Evolutionary conservation across 2,888 invertebrate species (phyloP).

Genomic region (Harpalus rubripes): DNA sequence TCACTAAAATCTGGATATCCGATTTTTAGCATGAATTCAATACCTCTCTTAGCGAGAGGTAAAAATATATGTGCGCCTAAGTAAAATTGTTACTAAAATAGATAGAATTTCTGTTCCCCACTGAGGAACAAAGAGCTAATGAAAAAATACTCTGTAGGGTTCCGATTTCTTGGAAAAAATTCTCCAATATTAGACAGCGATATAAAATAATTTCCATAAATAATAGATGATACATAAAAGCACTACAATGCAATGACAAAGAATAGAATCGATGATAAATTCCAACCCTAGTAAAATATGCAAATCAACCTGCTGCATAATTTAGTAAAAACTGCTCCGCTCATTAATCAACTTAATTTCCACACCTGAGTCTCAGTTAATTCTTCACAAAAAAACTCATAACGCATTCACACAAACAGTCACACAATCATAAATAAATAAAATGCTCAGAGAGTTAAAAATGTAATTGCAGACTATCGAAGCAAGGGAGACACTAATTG

Average conservation of each 20-base stretch:
- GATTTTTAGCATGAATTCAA: too few relatives aligned
- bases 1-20: too few relatives aligned
- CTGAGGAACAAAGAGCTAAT: too few relatives aligned
- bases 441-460: slow-evolving; percentile 51
- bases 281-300: slow-evolving; percentile 33
- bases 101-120: too few relatives aligned
- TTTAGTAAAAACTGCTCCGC: slow-evolving; percentile 18
- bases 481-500: slow-evolving; percentile 59
- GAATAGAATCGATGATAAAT: slow-evolving; percentile 32
- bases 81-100: too few relatives aligned
- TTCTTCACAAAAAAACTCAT: slow-evolving; percentile 30
- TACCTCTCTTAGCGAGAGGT: too few relatives aligned
- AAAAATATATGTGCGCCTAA: too few relatives aligned
- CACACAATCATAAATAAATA: slow-evolving; percentile 55
- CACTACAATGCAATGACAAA: background rate
- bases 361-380: slow-evolving; percentile 29
- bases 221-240: slow-evolving; percentile 5
- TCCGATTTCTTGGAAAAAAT: background rate
- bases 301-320: slow-evolving; percentile 25
- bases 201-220: slow-evolving; percentile 4
- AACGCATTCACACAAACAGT: slow-evolving; percentile 38
- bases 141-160: background rate
- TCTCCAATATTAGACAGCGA: background rate
- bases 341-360: slow-evolving; percentile 46
- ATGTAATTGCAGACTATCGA: slow-evolving; percentile 62